Evolutionary conservation across 2,888 invertebrate species (phyloP), one percentile per base, ranked within the genome.

Genomic region (Lissocephala sabroskyi): DNA sequence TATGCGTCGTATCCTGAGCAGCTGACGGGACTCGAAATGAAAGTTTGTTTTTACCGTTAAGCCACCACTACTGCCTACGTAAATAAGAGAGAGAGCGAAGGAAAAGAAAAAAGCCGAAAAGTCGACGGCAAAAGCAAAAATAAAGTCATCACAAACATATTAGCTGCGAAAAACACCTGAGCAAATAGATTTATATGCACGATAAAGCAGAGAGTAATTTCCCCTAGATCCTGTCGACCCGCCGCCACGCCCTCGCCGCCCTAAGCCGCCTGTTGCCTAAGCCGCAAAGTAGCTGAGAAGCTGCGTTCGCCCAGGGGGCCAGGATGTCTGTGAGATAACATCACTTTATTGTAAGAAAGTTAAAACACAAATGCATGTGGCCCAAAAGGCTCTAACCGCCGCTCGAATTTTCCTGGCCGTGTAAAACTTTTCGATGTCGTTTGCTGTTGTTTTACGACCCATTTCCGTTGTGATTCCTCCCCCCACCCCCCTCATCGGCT

Each of bases 131-230:
- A 65, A 64, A 75, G 65, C 75, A 73, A 79, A n/a, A 77, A 66
- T 79, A 77, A 81, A 79, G 80, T 79, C 80, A 76, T 78, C 81
- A 80, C 70, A 76, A 80, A 79, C 73, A 76, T 79, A 80, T 80
- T 76, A 70, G 73, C 65, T 64, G 60, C 62, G 60, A 67, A 66
- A 74, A 75, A 80, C 81, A 80, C 81, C 81, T 80, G 79, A 80
- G 79, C 77, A 79, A 80, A 81, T 79, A 79, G 70, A 75, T 80
- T 73, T 75, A 79, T 76, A 65, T 77, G 65, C 60, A 62, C 71
- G 65, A 73, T 71, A 75, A 62, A 64, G 68, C 64, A 61, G 57
- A 67, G 59, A 65, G 76, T 67, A 65, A 74, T 73, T 73, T 73
- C 71, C 62, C 62, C 53, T 74, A 74, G 63, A 79, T 76, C 71